phyloP scores from a whole-genome alignment of 1,140 invertebrate genomes.

The Eueides isabella region DNA sequence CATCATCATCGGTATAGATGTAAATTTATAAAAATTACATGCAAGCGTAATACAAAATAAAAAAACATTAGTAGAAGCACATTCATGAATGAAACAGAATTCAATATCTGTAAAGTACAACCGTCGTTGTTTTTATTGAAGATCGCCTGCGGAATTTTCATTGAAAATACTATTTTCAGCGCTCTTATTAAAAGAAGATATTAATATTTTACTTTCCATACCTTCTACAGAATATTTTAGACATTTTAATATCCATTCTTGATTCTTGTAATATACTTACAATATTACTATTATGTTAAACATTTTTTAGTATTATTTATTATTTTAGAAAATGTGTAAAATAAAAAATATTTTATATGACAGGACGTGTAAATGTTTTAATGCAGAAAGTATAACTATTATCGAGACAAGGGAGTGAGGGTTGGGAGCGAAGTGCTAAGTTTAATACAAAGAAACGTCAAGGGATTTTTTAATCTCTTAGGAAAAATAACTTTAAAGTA shows the following conservation, averaged over 20 bases:
- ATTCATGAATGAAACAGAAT: slow-evolving; percentile 9
- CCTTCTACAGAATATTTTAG: background rate
- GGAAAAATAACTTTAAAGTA: background rate
- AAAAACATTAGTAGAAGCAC: background rate
- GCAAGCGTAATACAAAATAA: background rate
- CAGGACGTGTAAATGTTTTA: too few relatives aligned
- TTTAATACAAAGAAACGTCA: too few relatives aligned
- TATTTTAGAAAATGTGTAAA: too few relatives aligned
- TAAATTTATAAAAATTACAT: background rate
- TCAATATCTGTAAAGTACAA: slow-evolving; percentile 9
- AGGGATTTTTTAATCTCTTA: background rate
- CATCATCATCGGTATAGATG: too few relatives aligned
- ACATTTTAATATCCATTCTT: background rate
- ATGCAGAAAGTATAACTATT: too few relatives aligned
- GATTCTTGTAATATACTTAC: background rate
- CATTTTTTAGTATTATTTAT: background rate
- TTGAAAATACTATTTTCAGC: background rate
- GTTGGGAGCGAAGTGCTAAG: too few relatives aligned
- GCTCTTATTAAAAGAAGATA: slow-evolving; percentile 4
- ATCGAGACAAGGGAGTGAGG: too few relatives aligned
- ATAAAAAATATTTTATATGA: too few relatives aligned
- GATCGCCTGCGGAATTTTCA: slow-evolving; percentile 4
- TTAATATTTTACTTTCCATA: slow-evolving; percentile 12
- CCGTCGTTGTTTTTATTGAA: slow-evolving; percentile 1
- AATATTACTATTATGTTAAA: too few relatives aligned